Evolutionary conservation across 53 echinoderm and acorn worm species (phyloP).

Genomic region (Crossaster papposus): DNA sequence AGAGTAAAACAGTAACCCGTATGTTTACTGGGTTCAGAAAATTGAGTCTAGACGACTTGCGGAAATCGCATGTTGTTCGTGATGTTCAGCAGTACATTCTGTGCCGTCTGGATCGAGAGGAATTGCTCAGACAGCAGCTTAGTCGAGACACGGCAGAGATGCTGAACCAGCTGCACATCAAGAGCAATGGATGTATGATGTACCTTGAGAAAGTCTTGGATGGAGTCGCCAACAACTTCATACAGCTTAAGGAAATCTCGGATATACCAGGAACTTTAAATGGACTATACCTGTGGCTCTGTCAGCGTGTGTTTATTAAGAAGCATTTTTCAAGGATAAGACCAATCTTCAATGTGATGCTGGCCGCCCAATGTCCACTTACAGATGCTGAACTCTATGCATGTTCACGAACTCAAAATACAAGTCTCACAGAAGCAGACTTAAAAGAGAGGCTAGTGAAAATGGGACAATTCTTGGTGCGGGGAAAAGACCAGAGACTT

Average conservation of each 20-base stretch:
- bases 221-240: constrained; percentile 95
- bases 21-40: constrained; percentile 99
- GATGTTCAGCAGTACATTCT: constrained; percentile 99
- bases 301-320: constrained; percentile 85
- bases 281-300: constrained; percentile 97
- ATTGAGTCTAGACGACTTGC: constrained; percentile 92
- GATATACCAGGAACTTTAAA: constrained; percentile 97
- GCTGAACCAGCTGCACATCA: constrained; percentile 98
- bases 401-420: constrained; percentile 88
- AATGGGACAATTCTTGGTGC: constrained; percentile 79
- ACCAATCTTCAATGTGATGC: constrained; percentile 84
- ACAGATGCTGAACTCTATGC: constrained; percentile 88
- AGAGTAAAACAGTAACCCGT: constrained; percentile 95
- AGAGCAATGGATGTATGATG: constrained; percentile 98
- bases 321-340: constrained; percentile 90
- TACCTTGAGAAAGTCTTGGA: constrained; percentile 97
- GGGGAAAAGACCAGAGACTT: constrained; percentile 75
- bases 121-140: constrained; percentile 88
- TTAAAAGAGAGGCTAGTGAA: constrained; percentile 80
- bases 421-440: constrained; percentile 80
- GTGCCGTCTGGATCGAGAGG: constrained; percentile 91
- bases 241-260: constrained; percentile 86
- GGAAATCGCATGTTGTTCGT: constrained; percentile 96
- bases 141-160: constrained; percentile 98
- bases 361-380: constrained; percentile 92